phyloP scores from a whole-genome alignment of 2,888 invertebrate genomes.

The Hirtodrosophila histrioides region DNA sequence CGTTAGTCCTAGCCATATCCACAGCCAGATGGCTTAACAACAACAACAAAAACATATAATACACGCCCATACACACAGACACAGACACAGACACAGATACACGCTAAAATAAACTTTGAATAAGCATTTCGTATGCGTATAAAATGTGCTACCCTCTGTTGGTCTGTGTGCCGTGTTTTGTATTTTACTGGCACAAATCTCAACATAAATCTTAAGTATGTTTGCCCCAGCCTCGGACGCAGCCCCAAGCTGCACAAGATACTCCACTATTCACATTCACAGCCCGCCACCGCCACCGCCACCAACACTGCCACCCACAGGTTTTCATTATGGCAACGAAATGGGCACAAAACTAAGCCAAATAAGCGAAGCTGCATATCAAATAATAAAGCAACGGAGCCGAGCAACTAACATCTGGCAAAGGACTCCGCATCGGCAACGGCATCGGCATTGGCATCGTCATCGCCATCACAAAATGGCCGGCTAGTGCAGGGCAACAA shows the following conservation, averaged over 20 bases:
- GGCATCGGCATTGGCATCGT: too few species aligned
- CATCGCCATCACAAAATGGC: neutral
- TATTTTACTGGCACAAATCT: constrained; percentile 69
- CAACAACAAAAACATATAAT: constrained; percentile 27
- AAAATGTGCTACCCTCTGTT: constrained; percentile 40
- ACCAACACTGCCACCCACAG: constrained; percentile 11
- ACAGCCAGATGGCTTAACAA: constrained; percentile 32
- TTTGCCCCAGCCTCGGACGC: constrained; percentile 26
- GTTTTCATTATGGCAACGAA: constrained; percentile 49
- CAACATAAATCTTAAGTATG: constrained; percentile 75
- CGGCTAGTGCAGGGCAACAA: constrained; percentile 41
- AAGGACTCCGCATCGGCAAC: neutral
- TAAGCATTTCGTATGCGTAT: constrained; percentile 72
- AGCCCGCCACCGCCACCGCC: too few species aligned
- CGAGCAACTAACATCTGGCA: constrained; percentile 24
- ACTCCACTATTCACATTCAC: too few species aligned
- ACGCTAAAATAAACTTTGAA: constrained; percentile 75
- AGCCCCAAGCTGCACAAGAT: constrained; percentile 20
- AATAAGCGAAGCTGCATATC: constrained; percentile 57
- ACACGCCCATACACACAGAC: constrained; percentile 17
- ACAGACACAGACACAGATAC: constrained; percentile 9
- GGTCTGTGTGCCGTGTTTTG: constrained; percentile 47
- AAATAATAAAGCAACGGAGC: constrained; percentile 55
- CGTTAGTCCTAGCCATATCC: constrained; percentile 43
- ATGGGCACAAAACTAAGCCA: constrained; percentile 37